These are phyloP conservation scores for Meleagris gallopavo DNA, from an alignment of 2,113 vertebrate species.

Conservation along the genomic window DNA sequence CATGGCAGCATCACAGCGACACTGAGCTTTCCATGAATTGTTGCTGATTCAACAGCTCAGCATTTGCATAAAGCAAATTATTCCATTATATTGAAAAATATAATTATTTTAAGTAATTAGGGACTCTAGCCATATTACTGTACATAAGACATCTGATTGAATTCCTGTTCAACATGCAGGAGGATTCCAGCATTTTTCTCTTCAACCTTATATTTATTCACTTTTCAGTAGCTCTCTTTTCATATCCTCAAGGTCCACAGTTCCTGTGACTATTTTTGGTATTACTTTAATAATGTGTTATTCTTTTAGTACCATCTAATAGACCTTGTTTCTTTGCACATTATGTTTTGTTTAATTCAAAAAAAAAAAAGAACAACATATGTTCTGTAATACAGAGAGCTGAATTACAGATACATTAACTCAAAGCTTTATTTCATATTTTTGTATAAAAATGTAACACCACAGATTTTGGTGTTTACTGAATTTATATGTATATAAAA, in stretches of 20 bases:
- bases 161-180: background rate
- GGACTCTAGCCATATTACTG: background rate
- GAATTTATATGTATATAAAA: constrained; percentile 68
- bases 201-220: background rate
- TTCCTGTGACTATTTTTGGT: background rate
- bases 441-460: constrained; percentile 67
- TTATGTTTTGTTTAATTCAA: constrained; percentile 48
- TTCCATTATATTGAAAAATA: background rate
- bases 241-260: background rate
- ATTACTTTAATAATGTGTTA: constrained; percentile 16
- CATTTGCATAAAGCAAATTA: constrained; percentile 23
- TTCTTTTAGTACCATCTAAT: background rate
- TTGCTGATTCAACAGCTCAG: background rate
- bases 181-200: background rate
- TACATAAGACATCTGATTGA: background rate
- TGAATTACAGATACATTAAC: constrained; percentile 65
- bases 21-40: background rate
- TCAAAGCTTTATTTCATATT: constrained; percentile 72
- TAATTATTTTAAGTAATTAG: background rate
- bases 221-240: background rate
- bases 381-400: constrained; percentile 44
- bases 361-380: constrained; percentile 57
- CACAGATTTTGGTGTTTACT: constrained; percentile 74
- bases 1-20: background rate
- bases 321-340: background rate